These are phyloP conservation scores for Eulithis prunata DNA, from an alignment of 2,888 invertebrate species.

Conservation along the genomic window DNA sequence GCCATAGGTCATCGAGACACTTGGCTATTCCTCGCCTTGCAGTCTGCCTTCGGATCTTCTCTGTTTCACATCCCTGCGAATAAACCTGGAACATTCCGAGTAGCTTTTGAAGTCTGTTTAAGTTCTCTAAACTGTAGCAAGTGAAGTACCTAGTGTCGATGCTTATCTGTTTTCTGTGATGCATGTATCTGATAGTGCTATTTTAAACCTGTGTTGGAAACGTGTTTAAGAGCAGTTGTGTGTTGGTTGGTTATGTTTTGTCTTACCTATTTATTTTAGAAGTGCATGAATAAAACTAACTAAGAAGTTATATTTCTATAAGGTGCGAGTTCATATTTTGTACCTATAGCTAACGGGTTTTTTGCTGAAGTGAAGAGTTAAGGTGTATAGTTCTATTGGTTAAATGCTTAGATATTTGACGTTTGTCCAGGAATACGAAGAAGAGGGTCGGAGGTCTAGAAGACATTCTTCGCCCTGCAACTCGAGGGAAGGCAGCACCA, in stretches of 20 bases:
- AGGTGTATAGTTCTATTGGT: constrained; percentile 1
- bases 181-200: constrained; percentile 51
- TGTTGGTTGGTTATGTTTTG: constrained; percentile 11
- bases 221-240: constrained; percentile 18
- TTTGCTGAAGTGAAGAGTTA: constrained; percentile 8
- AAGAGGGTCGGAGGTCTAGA: constrained; percentile 84
- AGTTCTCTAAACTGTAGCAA: constrained; percentile 24
- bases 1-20: constrained; percentile 57
- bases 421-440: constrained; percentile 87
- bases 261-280: constrained; percentile 11
- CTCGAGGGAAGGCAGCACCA: constrained; percentile 87
- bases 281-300: constrained; percentile 13
- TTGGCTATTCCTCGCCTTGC: constrained; percentile 60
- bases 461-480: constrained; percentile 89
- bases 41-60: constrained; percentile 65
- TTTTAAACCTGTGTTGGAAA: constrained; percentile 45
- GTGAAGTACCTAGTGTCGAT: constrained; percentile 34
- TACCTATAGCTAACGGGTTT: not conserved
- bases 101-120: constrained; percentile 5
- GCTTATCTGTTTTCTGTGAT: constrained; percentile 48
- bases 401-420: constrained; percentile 14
- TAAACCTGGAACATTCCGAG: constrained; percentile 23
- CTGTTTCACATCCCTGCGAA: constrained; percentile 60
- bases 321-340: constrained; percentile 16
- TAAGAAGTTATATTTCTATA: not conserved